These are phyloP conservation scores for Chinchilla lanigera DNA, from an alignment of 2,113 vertebrate genomes.

Conservation along the genomic window DNA sequence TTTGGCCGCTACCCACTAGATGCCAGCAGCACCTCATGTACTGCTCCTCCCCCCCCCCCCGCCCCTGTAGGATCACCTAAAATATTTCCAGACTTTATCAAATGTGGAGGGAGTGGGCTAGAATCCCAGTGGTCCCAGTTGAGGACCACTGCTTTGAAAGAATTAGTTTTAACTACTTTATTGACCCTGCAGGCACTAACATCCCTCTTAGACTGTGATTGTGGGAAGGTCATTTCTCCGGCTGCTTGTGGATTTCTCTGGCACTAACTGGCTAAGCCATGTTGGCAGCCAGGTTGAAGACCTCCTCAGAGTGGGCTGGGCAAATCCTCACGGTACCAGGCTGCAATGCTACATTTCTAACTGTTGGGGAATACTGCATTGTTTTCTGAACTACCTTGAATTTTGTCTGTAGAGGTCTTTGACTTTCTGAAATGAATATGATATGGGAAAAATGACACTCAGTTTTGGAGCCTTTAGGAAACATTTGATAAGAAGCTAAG, in stretches of 20 bases:
- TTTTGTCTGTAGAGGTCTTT: conserved; percentile 5
- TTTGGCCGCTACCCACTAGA: background rate
- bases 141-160: conserved; percentile 40
- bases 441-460: background rate
- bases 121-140: background rate
- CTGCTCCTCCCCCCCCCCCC: background rate
- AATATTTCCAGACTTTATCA: conserved; percentile 3
- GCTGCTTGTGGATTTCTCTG: background rate
- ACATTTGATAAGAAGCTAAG: background rate
- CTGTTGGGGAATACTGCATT: background rate
- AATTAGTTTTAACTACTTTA: conserved; percentile 14
- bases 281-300: background rate
- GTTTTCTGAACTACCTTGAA: conserved; percentile 23
- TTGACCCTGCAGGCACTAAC: background rate
- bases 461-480: background rate
- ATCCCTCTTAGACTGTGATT: background rate
- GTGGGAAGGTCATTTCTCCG: background rate
- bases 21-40: background rate
- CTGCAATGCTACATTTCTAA: background rate
- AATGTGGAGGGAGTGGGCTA: background rate
- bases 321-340: background rate
- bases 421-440: background rate
- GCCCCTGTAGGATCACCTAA: background rate
- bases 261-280: background rate
- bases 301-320: background rate